Evolutionary conservation across 2,888 invertebrate genomes (phyloP), one percentile per base, ranked within the genome.

Genomic region (Reticulitermes lucifugus): DNA sequence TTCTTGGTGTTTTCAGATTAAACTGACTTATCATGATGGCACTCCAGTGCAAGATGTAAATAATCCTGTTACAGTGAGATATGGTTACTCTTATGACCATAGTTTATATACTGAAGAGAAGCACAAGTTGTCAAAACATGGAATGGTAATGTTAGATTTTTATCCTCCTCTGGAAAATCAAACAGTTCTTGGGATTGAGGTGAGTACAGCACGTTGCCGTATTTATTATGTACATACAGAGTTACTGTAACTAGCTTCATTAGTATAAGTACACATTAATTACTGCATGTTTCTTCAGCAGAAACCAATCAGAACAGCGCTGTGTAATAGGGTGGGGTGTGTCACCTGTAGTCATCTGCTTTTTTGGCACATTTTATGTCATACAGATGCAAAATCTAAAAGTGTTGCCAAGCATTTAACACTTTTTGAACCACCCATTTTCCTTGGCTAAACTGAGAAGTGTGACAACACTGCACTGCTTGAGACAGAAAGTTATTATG

Each of bases 141-240:
- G 96, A 29, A 91, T 95, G 89, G 92, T 94, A 3, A 92, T 93
- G 87, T 90, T 96, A 60, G 93, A 93, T 86, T 93, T 95, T 87
- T 92, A 92, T 82, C 93, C 95, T 18, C 94, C 95, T 0, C 88
- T 88, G 35, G 91, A 92, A 80, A 92, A 93, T 70, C 92, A 93
- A 75, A 93, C 94, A 29, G 95, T 95, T 5, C 92, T 96, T 60
- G 94, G 95, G 87, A 93, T 96, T 88, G 95, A 96, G 92, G 96
- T 95, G 91, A 89, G 88, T 46, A 22, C 6, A 65, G n/a, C n/a
- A 25, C 18, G 5, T 12, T 18, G 14, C 55, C 7, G 21, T 55
- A 55, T 55, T 55, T 55, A 5, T 18, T 55, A 73, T 46, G 12
- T 46, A 12, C 12, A 3, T 46, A 46, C 12, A 46, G 46, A 6